Evolutionary conservation across 2,113 vertebrate species (phyloP).

Genomic region (Xyrauchen texanus): DNA sequence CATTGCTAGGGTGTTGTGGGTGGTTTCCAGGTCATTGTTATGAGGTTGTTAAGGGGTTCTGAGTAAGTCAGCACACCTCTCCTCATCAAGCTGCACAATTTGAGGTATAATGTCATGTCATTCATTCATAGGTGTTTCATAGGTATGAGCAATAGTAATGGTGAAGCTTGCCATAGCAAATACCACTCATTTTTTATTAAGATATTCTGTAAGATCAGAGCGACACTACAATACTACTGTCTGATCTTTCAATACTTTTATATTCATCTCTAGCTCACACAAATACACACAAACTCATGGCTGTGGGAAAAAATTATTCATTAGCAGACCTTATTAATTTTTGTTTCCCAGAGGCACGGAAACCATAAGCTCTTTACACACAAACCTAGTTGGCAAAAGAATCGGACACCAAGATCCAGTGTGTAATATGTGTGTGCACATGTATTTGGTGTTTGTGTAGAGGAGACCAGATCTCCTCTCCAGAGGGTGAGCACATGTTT

Average conservation of each 20-base stretch:
- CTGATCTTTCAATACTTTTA: background rate
- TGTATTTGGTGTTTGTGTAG: slow-evolving; percentile 6
- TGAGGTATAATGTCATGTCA: too few relatives aligned
- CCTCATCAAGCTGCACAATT: too few relatives aligned
- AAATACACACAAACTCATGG: slow-evolving; percentile 6
- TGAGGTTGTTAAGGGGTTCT: too few relatives aligned
- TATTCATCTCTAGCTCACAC: background rate
- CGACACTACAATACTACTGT: background rate
- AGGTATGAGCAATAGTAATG: too few relatives aligned
- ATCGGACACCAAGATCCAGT: background rate
- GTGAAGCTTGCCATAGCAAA: too few relatives aligned
- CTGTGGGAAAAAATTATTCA: slow-evolving; percentile 63
- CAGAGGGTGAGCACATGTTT: background rate
- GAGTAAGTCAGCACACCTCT: too few relatives aligned
- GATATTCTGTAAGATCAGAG: background rate
- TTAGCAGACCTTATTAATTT: slow-evolving; percentile 72
- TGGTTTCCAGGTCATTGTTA: too few relatives aligned
- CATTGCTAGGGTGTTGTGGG: too few relatives aligned
- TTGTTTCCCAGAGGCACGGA: slow-evolving; percentile 63
- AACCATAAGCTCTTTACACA: slow-evolving; percentile 72
- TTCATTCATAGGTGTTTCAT: too few relatives aligned
- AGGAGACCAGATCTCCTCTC: slow-evolving; percentile 6
- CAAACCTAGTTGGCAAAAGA: slow-evolving; percentile 62
- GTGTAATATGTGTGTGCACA: background rate
- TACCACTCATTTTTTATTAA: background rate